phyloP scores from a whole-genome alignment of 2,113 vertebrate species.

The Engystomops pustulosus region DNA sequence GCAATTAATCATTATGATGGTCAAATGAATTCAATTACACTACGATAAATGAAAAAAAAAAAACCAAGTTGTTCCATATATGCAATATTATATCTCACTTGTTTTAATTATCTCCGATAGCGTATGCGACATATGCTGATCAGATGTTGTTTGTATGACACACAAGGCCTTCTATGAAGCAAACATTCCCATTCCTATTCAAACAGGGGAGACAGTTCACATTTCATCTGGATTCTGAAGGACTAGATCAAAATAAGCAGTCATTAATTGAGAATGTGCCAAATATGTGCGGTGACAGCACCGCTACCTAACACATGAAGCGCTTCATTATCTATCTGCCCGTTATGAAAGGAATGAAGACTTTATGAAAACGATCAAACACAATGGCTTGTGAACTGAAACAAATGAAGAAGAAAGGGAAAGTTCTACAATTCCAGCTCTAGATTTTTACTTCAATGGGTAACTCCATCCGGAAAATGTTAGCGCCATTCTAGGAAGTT shows the following conservation, averaged over 20 bases:
- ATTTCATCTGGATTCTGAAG: slow-evolving; percentile 1
- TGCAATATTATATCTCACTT: slow-evolving; percentile 25
- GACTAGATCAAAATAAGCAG: slow-evolving; percentile 20
- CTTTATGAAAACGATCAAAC: slow-evolving; percentile 5
- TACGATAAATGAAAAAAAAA: background rate
- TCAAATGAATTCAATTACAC: slow-evolving; percentile 32
- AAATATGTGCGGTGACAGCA: background rate
- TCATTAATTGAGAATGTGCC: background rate
- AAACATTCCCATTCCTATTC: slow-evolving; percentile 7
- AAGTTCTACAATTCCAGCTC: background rate
- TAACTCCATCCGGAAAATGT: background rate
- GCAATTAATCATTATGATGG: slow-evolving; percentile 26
- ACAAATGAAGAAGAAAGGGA: background rate
- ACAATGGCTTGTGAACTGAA: background rate
- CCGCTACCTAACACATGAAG: background rate
- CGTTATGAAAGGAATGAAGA: background rate
- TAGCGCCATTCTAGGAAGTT: background rate
- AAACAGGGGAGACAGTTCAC: slow-evolving; percentile 4
- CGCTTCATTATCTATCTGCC: background rate
- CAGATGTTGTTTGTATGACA: slow-evolving; percentile 25
- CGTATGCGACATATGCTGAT: slow-evolving; percentile 28
- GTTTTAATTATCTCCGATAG: slow-evolving; percentile 5
- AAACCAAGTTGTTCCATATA: background rate
- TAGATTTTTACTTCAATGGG: background rate
- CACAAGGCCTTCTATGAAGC: slow-evolving; percentile 22